Percentiles rank a stretch among this genome's conserved stretches.
These are phyloP conservation scores for Nasonia giraulti DNA, from an alignment of 1,140 invertebrate genomes.

Conservation along the genomic window DNA sequence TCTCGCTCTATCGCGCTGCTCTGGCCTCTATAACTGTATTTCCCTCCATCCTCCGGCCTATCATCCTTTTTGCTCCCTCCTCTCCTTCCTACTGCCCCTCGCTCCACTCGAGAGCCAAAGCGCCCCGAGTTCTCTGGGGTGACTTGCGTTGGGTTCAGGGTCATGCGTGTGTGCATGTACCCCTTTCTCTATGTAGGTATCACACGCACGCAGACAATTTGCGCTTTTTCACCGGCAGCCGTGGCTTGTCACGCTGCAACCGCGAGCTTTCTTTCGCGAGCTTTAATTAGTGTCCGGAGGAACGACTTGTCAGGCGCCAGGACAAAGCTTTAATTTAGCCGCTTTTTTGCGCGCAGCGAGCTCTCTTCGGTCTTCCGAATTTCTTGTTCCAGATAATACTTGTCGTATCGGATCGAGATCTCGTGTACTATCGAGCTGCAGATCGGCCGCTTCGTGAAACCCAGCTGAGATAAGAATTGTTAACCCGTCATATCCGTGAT, in stretches of 20 bases:
- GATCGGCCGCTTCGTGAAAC: no score
- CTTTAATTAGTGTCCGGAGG: neutral
- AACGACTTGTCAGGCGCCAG: no score
- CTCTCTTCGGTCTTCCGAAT: no score
- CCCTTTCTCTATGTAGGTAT: constrained; percentile 50
- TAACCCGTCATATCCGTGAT: no score
- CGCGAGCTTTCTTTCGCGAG: neutral
- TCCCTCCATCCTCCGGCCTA: constrained; percentile 48
- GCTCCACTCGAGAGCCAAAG: neutral
- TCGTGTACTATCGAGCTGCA: no score
- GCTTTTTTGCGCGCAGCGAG: no score
- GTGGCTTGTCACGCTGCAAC: neutral
- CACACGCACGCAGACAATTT: neutral
- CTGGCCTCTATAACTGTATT: constrained; percentile 52
- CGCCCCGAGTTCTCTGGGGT: constrained; percentile 60
- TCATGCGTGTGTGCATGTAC: constrained; percentile 66
- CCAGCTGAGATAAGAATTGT: no score
- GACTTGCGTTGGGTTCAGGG: constrained; percentile 70
- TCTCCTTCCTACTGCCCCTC: neutral
- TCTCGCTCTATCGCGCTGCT: constrained; percentile 36
- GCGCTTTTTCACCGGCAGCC: neutral
- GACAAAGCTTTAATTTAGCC: no score
- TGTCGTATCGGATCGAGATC: no score
- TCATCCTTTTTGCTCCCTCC: constrained; percentile 45
- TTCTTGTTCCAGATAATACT: no score